A percentile compares a stretch with the other conserved stretches of the same genome.
Conservation (phyloP, 2,888 invertebrate species). For the Lasioglossum zephyrum region DNA sequence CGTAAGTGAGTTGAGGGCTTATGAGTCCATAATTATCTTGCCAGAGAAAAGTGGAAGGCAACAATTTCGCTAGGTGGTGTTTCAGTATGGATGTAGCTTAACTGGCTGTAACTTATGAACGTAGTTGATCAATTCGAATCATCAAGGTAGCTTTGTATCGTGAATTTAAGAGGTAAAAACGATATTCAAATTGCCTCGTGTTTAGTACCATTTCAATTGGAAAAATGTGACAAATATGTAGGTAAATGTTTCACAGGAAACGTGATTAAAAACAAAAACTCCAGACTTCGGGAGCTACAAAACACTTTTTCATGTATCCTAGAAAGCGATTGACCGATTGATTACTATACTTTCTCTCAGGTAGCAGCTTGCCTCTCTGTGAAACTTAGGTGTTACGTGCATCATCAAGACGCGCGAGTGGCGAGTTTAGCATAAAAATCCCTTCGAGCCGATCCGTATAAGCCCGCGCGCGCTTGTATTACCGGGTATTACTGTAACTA, state of each 20-base stretch:
- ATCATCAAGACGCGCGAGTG: slow-evolving; percentile 33
- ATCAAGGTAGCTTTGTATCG: not conserved
- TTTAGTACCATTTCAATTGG: not conserved
- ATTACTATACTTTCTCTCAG: slow-evolving; percentile 61
- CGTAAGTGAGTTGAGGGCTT: too few relatives aligned
- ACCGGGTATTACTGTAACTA: slow-evolving; percentile 69
- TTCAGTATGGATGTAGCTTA: too few relatives aligned
- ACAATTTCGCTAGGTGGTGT: too few relatives aligned
- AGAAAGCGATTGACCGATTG: slow-evolving; percentile 44
- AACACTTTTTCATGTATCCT: slow-evolving; percentile 18
- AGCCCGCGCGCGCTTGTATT: slow-evolving; percentile 59
- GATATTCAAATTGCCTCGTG: not conserved
- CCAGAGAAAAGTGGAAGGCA: too few relatives aligned
- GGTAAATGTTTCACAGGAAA: not conserved
- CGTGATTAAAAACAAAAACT: not conserved
- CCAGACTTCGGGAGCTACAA: not conserved
- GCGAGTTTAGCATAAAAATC: slow-evolving; percentile 67
- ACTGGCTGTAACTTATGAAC: too few relatives aligned
- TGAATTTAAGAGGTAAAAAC: not conserved
- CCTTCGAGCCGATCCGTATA: slow-evolving; percentile 56
- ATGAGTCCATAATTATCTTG: too few relatives aligned
- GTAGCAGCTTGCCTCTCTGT: slow-evolving; percentile 23
- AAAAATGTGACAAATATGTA: not conserved
- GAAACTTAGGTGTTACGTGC: slow-evolving; percentile 63
- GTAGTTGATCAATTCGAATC: not conserved